These are phyloP conservation scores for Drosophila kikkawai DNA, from an alignment of 1,140 invertebrate genomes.

Conservation along the genomic window DNA sequence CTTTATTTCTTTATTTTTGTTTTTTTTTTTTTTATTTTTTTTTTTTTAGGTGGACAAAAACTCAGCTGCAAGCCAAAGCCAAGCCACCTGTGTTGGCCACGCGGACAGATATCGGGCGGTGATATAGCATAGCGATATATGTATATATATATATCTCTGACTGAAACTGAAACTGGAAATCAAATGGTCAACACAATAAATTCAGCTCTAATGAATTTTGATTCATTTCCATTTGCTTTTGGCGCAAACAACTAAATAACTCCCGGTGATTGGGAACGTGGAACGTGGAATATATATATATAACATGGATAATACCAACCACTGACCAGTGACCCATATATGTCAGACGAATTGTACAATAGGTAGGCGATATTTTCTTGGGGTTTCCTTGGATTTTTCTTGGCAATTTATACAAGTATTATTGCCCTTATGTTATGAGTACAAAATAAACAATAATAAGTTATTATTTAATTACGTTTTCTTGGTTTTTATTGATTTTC, in stretches of 20 bases:
- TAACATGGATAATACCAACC: background rate
- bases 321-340: conserved; percentile 24
- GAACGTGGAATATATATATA: background rate
- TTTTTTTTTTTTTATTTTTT: background rate
- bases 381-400: conserved; percentile 4
- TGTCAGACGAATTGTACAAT: conserved; percentile 10
- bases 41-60: conserved; percentile 14
- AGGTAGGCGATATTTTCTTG: background rate
- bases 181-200: conserved; percentile 73
- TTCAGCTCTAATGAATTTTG: conserved; percentile 78
- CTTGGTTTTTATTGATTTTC: too few species aligned
- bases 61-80: conserved; percentile 33
- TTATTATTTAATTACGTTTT: background rate
- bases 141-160: conserved; percentile 27
- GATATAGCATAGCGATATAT: conserved; percentile 20
- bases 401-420: background rate
- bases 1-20: conserved; percentile 9
- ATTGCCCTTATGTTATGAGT: background rate
- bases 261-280: conserved; percentile 14
- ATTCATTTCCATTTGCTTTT: conserved; percentile 77
- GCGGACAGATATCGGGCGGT: conserved; percentile 27
- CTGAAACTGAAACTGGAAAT: conserved; percentile 26
- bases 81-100: conserved; percentile 42
- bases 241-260: conserved; percentile 76
- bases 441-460: background rate